Evolutionary conservation across 2,797 vertebrate genomes (phyloP), one percentile per base, ranked within the genome.

Genomic region (Chloroceryle inda): DNA sequence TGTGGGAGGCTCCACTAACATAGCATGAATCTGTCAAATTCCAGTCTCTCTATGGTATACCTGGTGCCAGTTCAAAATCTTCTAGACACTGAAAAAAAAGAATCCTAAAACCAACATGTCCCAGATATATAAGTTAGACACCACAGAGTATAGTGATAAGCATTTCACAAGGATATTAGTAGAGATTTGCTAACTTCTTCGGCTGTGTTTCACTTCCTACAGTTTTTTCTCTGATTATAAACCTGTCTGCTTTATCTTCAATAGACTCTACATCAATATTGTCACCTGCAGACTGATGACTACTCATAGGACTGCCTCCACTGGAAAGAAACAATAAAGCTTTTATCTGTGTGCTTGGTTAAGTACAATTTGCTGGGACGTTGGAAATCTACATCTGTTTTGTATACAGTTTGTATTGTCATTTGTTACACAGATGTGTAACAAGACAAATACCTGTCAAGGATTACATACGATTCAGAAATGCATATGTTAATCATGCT

Each of bases 391-490:
- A 81, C 97, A 95, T 98, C 97, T 97, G 96, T 93, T 98, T 95
- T 82, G 56, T 96, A 78, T 97, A 94, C 83, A 94, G 94, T 97
- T 97, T 97, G 97, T 96, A 96, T 92, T 91, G 81, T 95, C 98
- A 97, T 98, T 98, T 98, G 98, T 96, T 97, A 91, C 95, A 85
- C 98, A 98, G 97, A 98, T 98, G 98, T 97, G 97, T 96, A 97
- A 97, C 93, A 96, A 97, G 97, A 97, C 96, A 97, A 98, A 97
- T 98, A 98, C 97, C 98, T 98, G 98, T 98, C 97, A 92, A 45
- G 96, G 94, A 97, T 97, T 98, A 97, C 95, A 93, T 72, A 93
- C 93, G 97, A 97, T 96, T 97, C 96, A 97, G 95, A 98, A 97
- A 98, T 96, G 96, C 96, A 87, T 97, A 96, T 96, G 96, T 98